Conservation (phyloP, 1,140 invertebrate species). For the Microvelia longipes region DNA sequence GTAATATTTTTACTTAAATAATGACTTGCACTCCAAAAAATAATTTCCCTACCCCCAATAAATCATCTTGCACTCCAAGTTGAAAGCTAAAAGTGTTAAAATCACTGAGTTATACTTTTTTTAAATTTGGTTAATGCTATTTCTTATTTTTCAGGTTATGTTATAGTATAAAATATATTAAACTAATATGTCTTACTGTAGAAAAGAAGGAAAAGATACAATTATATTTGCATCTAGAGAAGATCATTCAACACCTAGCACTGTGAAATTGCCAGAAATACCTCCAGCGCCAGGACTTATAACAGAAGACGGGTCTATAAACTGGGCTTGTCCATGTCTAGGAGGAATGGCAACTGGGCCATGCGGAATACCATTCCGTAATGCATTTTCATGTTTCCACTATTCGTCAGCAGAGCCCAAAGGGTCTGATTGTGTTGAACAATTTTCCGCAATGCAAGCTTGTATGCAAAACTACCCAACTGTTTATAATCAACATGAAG, state of each 20-base stretch:
- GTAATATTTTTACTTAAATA: too few relatives aligned
- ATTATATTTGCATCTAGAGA: conserved; percentile 71
- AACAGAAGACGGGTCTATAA: conserved; percentile 75
- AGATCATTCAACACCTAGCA: conserved; percentile 56
- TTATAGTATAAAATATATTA: not conserved
- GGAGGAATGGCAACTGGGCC: conserved; percentile 91
- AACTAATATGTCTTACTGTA: conserved; percentile 30
- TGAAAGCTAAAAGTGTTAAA: too few relatives aligned
- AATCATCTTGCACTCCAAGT: too few relatives aligned
- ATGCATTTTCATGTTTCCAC: conserved; percentile 91
- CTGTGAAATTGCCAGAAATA: conserved; percentile 49
- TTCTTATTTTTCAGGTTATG: not conserved
- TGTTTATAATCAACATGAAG: conserved; percentile 52
- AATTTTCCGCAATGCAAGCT: conserved; percentile 80
- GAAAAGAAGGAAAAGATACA: conserved; percentile 55
- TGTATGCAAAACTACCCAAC: conserved; percentile 82
- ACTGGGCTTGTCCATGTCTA: conserved; percentile 92
- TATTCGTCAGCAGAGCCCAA: conserved; percentile 48
- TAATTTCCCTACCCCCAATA: too few relatives aligned
- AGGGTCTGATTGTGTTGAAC: conserved; percentile 66
- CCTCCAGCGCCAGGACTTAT: conserved; percentile 65
- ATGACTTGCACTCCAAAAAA: too few relatives aligned
- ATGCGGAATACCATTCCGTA: conserved; percentile 79
- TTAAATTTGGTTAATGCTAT: not conserved
- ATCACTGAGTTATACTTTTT: too few relatives aligned